These are phyloP conservation scores for Meteorus colon DNA, from an alignment of 2,888 invertebrate species.

Conservation along the genomic window DNA sequence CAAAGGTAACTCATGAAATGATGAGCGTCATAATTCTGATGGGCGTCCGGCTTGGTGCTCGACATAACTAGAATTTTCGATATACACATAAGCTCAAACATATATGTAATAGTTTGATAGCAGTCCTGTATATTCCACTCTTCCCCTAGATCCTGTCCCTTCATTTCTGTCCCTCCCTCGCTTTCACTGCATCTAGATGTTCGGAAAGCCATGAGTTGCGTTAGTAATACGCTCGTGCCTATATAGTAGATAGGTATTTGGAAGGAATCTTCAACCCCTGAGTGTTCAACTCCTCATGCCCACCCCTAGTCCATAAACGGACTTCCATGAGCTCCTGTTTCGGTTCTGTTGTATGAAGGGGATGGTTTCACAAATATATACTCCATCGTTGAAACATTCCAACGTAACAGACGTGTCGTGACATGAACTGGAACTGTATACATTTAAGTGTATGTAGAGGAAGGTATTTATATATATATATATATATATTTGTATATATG, in stretches of 20 bases:
- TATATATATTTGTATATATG: not conserved
- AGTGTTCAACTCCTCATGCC: not conserved
- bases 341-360: not conserved
- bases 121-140: not conserved
- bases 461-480: not conserved
- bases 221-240: slow-evolving; percentile 28
- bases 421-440: not conserved
- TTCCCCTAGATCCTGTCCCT: not conserved
- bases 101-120: not conserved
- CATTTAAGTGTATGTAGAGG: not conserved
- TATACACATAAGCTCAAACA: not conserved
- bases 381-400: slow-evolving; percentile 27
- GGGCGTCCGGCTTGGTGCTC: slow-evolving; percentile 33
- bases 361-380: slow-evolving; percentile 24
- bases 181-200: slow-evolving; percentile 14
- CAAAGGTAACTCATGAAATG: slow-evolving; percentile 41
- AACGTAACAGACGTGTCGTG: slow-evolving; percentile 20
- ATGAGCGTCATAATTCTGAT: slow-evolving; percentile 37
- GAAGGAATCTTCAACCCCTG: slow-evolving; percentile 32
- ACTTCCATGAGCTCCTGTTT: slow-evolving; percentile 5
- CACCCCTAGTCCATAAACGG: not conserved
- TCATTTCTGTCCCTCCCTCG: not conserved
- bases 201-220: slow-evolving; percentile 26
- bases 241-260: slow-evolving; percentile 35
- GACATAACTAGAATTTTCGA: slow-evolving; percentile 38